A percentile compares a stretch with the other conserved stretches of the same genome.
phyloP scores from a whole-genome alignment of 1,140 invertebrate species.

The Brachionus angularis region DNA sequence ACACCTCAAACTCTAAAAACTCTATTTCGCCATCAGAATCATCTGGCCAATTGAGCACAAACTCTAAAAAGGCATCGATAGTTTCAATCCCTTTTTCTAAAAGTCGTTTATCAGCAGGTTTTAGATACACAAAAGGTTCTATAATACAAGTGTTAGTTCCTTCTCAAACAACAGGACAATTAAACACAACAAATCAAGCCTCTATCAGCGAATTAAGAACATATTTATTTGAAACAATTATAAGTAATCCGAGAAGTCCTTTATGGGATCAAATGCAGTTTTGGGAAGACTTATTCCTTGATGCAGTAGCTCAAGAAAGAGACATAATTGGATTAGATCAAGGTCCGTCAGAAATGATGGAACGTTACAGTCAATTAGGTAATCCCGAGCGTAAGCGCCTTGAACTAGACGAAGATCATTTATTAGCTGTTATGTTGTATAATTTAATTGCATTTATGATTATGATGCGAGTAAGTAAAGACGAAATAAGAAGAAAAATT shows the following conservation, averaged over 20 bases:
- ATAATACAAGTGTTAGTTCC: slow-evolving; percentile 44
- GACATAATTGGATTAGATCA: slow-evolving; percentile 99
- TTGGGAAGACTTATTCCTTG: slow-evolving; percentile 97
- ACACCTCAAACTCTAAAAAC: not conserved
- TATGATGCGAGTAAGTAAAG: slow-evolving; percentile 81
- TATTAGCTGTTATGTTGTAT: slow-evolving; percentile 89
- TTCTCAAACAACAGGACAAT: slow-evolving; percentile 46
- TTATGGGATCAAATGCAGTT: slow-evolving; percentile 99
- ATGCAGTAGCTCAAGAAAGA: slow-evolving; percentile 95
- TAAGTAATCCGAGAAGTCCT: slow-evolving; percentile 64
- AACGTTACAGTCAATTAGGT: slow-evolving; percentile 76
- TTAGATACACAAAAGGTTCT: slow-evolving; percentile 16
- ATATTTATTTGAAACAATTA: slow-evolving; percentile 80
- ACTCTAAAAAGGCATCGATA: not conserved
- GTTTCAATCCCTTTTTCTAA: slow-evolving; percentile 3
- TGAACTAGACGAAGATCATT: slow-evolving; percentile 93
- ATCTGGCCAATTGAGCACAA: not conserved
- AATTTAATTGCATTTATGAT: slow-evolving; percentile 94
- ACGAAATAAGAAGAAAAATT: slow-evolving; percentile 83
- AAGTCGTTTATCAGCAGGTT: slow-evolving; percentile 33
- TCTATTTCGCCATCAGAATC: slow-evolving; percentile 7
- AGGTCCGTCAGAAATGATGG: slow-evolving; percentile 53
- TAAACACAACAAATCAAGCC: not conserved
- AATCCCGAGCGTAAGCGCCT: slow-evolving; percentile 88
- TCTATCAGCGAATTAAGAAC: slow-evolving; percentile 49